Evolutionary conservation across 2,888 invertebrate species (phyloP).

Genomic region (Spilosoma lubricipeda): DNA sequence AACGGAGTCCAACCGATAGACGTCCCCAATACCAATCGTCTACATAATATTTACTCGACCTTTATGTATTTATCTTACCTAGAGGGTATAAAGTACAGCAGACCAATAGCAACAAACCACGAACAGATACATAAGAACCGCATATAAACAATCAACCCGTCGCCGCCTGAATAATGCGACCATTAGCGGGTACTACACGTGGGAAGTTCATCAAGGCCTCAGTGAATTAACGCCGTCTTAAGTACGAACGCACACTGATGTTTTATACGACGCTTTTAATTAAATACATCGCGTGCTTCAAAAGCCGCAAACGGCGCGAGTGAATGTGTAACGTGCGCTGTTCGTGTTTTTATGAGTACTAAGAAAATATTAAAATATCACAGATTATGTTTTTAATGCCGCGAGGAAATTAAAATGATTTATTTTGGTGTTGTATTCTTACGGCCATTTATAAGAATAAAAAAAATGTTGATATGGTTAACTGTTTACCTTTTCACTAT

Average conservation of each 20-base stretch:
- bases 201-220: conserved; percentile 71
- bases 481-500: not conserved
- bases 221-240: conserved; percentile 69
- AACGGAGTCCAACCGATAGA: conserved; percentile 29
- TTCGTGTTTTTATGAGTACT: conserved; percentile 54
- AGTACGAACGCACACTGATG: conserved; percentile 69
- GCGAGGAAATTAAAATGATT: conserved; percentile 54
- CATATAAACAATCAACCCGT: conserved; percentile 60
- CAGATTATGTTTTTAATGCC: conserved; percentile 50
- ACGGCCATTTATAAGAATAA: not conserved
- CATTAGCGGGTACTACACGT: conserved; percentile 66
- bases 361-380: conserved; percentile 52
- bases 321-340: conserved; percentile 51
- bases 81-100: conserved; percentile 34
- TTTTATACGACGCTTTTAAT: conserved; percentile 78
- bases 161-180: conserved; percentile 68
- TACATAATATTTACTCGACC: conserved; percentile 45
- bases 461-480: not conserved
- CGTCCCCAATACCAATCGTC: conserved; percentile 40
- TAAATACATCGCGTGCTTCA: conserved; percentile 76
- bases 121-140: conserved; percentile 33
- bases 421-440: conserved; percentile 32
- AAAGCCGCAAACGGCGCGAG: conserved; percentile 63
- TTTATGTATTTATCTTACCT: conserved; percentile 47
- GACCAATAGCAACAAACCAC: conserved; percentile 53